These are phyloP conservation scores for Aphelinus certus DNA, from an alignment of 1,140 invertebrate genomes.

Conservation along the genomic window DNA sequence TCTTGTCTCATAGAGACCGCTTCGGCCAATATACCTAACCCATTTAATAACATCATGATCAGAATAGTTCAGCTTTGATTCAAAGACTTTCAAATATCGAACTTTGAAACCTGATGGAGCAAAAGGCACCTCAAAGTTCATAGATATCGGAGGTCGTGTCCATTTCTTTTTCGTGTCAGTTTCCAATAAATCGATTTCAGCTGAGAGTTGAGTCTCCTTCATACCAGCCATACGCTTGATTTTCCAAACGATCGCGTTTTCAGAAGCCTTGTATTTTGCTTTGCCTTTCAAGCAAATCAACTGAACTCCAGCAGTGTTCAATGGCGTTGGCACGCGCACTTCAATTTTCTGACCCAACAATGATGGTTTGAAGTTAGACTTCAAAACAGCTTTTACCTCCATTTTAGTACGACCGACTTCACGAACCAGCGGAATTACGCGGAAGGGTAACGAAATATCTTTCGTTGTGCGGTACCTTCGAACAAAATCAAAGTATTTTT, in stretches of 20 bases:
- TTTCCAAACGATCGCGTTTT: conserved; percentile 99
- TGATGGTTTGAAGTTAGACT: conserved; percentile 99
- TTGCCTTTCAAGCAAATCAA: conserved; percentile 99
- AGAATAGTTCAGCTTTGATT: conserved; percentile 99
- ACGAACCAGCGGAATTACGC: conserved; percentile 97
- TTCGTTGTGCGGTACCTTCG: conserved; percentile 98
- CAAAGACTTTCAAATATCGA: conserved; percentile 99
- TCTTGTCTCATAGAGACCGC: conserved; percentile 98
- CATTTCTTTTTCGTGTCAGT: conserved; percentile 99
- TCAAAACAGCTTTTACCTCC: conserved; percentile 99
- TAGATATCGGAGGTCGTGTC: conserved; percentile 99
- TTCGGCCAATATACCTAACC: conserved; percentile 99
- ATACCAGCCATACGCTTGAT: conserved; percentile 99
- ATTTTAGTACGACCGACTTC: conserved; percentile 99
- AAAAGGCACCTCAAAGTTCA: conserved; percentile 99
- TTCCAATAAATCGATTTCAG: conserved; percentile 98
- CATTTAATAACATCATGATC: conserved; percentile 99
- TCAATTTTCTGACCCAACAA: conserved; percentile 99
- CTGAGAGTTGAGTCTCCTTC: conserved; percentile 99
- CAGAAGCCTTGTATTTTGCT: conserved; percentile 99
- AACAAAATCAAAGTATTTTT: conserved; percentile 36
- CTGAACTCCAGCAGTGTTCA: conserved; percentile 99
- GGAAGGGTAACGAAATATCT: conserved; percentile 99
- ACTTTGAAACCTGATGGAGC: conserved; percentile 99
- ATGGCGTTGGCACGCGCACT: conserved; percentile 97